Evolutionary conservation across 2,113 vertebrate species (phyloP).

Genomic region (Megatriorchis doriae): DNA sequence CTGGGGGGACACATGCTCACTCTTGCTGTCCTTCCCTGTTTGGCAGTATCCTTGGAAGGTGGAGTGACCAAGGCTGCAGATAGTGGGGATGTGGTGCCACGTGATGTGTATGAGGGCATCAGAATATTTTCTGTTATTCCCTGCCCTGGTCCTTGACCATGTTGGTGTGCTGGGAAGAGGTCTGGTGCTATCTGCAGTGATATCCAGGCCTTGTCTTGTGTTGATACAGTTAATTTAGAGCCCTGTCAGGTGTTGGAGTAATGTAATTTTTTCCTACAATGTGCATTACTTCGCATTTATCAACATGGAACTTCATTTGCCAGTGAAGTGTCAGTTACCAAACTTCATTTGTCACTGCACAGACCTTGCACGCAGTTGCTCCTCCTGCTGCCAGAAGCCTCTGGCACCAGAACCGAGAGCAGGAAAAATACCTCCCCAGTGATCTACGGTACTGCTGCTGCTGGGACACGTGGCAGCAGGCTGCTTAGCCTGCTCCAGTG

Average conservation of each 20-base stretch:
- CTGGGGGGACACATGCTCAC: neutral
- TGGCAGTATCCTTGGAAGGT: neutral
- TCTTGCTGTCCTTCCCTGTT: neutral
- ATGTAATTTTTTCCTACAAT: neutral
- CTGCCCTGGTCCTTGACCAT: neutral
- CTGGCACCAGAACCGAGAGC: neutral
- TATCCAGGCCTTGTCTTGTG: neutral
- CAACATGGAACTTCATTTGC: neutral
- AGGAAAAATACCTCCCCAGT: neutral
- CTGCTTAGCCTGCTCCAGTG: accelerated
- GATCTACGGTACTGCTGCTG: neutral
- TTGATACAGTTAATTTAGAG: neutral
- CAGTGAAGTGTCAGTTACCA: neutral
- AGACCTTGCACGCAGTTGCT: neutral
- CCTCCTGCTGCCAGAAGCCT: neutral
- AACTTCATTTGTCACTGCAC: neutral
- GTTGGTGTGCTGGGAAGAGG: neutral
- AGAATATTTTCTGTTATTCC: neutral
- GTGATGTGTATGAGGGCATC: accelerated
- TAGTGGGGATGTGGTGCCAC: accelerated
- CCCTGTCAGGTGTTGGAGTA: neutral
- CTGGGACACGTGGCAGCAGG: neutral
- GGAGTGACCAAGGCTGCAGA: neutral
- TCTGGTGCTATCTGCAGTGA: neutral
- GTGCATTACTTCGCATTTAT: neutral